These are phyloP conservation scores for Palaemon carinicauda DNA, from an alignment of 1,140 invertebrate species.

Conservation along the genomic window DNA sequence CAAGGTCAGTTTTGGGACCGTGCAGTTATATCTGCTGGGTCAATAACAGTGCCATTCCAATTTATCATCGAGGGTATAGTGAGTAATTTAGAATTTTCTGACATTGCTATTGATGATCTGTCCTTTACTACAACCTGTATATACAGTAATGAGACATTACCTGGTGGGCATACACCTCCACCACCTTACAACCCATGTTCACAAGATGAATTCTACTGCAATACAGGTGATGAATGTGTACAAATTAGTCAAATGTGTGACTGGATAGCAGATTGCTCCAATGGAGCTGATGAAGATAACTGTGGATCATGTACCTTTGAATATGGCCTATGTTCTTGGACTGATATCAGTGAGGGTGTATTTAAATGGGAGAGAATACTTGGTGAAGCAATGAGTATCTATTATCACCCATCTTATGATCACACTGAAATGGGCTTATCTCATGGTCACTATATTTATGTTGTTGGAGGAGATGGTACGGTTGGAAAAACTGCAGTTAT, in stretches of 20 bases:
- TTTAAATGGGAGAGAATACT: slow-evolving; percentile 33
- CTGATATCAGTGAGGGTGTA: slow-evolving; percentile 28
- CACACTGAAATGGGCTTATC: not conserved
- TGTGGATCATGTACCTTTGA: slow-evolving; percentile 45
- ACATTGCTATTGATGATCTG: slow-evolving; percentile 52
- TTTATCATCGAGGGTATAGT: slow-evolving; percentile 45
- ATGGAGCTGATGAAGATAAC: slow-evolving; percentile 39
- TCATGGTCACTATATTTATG: slow-evolving; percentile 31
- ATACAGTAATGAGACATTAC: slow-evolving; percentile 7
- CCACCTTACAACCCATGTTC: slow-evolving; percentile 33
- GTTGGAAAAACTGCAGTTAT: slow-evolving; percentile 29
- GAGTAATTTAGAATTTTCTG: slow-evolving; percentile 14
- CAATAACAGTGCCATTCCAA: slow-evolving; percentile 12
- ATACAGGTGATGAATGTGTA: slow-evolving; percentile 1
- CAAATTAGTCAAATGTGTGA: slow-evolving; percentile 14
- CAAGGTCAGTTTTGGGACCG: slow-evolving; percentile 54
- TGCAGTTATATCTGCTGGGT: slow-evolving; percentile 11
- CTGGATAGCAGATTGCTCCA: slow-evolving; percentile 33
- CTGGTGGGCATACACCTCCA: slow-evolving; percentile 14
- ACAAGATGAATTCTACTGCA: slow-evolving; percentile 38
- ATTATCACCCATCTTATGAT: slow-evolving; percentile 22
- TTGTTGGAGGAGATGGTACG: slow-evolving; percentile 30
- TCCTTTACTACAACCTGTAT: slow-evolving; percentile 28
- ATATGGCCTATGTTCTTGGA: slow-evolving; percentile 32
- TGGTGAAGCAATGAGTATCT: not conserved